phyloP scores from a whole-genome alignment of 2,888 invertebrate species.

The Andricus quercusramuli region DNA sequence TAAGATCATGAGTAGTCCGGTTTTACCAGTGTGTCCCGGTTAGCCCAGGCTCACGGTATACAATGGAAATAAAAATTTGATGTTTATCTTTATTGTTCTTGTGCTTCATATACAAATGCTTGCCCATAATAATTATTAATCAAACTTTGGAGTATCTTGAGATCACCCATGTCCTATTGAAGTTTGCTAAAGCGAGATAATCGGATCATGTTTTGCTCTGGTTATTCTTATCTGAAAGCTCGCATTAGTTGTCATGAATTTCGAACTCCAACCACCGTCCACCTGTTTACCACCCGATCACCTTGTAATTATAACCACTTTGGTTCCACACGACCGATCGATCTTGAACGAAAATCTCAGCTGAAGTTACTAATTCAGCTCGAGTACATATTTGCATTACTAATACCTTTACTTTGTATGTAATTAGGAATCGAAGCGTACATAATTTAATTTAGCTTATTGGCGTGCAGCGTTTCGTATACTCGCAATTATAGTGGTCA shows the following conservation, averaged over 20 bases:
- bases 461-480: not conserved
- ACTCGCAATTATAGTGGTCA: not conserved
- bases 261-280: conserved; percentile 50
- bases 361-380: not conserved
- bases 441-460: not conserved
- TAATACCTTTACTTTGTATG: not conserved
- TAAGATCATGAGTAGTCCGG: too few relatives aligned
- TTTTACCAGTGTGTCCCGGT: too few relatives aligned
- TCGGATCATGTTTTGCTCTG: conserved; percentile 46
- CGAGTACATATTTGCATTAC: conserved; percentile 19
- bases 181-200: conserved; percentile 42
- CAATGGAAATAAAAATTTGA: too few relatives aligned
- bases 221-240: conserved; percentile 48
- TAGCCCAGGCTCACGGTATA: too few relatives aligned
- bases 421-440: not conserved
- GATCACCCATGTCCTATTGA: not conserved
- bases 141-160: not conserved
- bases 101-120: not conserved
- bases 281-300: conserved; percentile 42
- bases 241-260: conserved; percentile 43
- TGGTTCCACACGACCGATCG: conserved; percentile 33
- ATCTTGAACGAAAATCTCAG: conserved; percentile 38
- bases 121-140: not conserved
- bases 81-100: not conserved
- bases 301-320: conserved; percentile 37